A percentile compares a stretch with the other conserved stretches of the same genome.
Conservation (phyloP, 2,888 invertebrate species). For the Nebria brevicollis region DNA sequence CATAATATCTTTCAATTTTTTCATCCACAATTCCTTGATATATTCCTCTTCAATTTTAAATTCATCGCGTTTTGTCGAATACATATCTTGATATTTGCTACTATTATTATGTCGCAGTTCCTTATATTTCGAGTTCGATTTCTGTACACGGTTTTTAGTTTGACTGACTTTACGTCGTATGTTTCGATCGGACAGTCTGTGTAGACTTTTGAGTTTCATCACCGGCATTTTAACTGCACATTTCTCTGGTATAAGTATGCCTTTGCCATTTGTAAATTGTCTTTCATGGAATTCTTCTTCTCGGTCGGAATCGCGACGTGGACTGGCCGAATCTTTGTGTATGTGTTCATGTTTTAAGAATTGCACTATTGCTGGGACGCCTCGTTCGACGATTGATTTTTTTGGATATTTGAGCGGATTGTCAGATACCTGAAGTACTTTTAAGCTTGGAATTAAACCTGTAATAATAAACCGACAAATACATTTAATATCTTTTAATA, state of each 20-base stretch:
- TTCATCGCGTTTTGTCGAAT: constrained; percentile 15
- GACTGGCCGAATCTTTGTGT: neutral
- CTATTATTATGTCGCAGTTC: constrained; percentile 21
- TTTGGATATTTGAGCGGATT: constrained; percentile 73
- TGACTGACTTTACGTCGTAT: neutral
- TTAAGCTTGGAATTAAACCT: constrained; percentile 68
- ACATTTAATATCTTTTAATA: no score
- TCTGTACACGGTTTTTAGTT: neutral
- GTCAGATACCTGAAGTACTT: constrained; percentile 69
- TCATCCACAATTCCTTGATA: constrained; percentile 66
- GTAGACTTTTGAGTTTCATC: constrained; percentile 3
- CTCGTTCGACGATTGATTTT: constrained; percentile 65
- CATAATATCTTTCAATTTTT: constrained; percentile 68
- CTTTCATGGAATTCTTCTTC: neutral
- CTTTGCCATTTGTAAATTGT: neutral
- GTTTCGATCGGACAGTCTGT: neutral
- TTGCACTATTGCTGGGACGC: constrained; percentile 59
- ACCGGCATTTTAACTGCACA: constrained; percentile 11
- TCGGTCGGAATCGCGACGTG: neutral
- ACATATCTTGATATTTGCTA: constrained; percentile 30
- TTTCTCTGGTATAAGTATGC: neutral
- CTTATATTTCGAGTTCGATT: constrained; percentile 16
- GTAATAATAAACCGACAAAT: neutral
- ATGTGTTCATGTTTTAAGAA: constrained; percentile 56
- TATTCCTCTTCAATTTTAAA: constrained; percentile 57